Evolutionary conservation across 2,888 invertebrate genomes (phyloP).

Genomic region (Athrips mouffetella): DNA sequence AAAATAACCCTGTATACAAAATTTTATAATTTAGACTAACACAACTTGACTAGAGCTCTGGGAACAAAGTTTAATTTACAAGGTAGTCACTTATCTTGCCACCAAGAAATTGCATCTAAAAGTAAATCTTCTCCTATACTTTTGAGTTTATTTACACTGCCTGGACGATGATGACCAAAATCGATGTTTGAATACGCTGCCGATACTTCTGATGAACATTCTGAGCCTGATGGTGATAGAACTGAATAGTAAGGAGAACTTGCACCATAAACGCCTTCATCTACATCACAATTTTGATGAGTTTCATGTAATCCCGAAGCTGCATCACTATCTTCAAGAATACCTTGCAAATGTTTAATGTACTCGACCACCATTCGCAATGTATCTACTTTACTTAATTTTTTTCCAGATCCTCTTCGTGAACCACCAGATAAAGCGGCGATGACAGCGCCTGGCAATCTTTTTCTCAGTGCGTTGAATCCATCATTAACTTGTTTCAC

Average conservation of each 20-base stretch:
- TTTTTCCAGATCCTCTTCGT: conserved; percentile 88
- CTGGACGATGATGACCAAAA: conserved; percentile 39
- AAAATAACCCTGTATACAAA: too few species aligned
- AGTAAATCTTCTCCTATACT: conserved; percentile 91
- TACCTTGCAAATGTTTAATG: conserved; percentile 87
- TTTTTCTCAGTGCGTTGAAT: conserved; percentile 90
- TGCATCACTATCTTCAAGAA: conserved; percentile 85
- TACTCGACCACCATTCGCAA: conserved; percentile 93
- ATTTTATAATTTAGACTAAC: too few species aligned
- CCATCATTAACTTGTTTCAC: conserved; percentile 97
- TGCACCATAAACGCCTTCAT: conserved; percentile 60
- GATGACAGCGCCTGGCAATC: conserved; percentile 89
- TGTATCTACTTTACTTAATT: conserved; percentile 94
- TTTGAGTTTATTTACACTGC: conserved; percentile 65
- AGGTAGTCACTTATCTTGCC: conserved; percentile 81
- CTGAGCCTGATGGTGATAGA: conserved; percentile 84
- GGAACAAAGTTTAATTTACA: background rate
- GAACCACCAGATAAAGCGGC: conserved; percentile 81
- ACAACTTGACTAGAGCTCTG: conserved; percentile 41
- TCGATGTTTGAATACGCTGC: conserved; percentile 49
- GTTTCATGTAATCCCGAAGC: conserved; percentile 44
- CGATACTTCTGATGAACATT: conserved; percentile 79
- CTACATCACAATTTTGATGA: conserved; percentile 38
- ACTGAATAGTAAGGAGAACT: conserved; percentile 70
- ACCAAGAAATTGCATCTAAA: conserved; percentile 88